phyloP scores from a whole-genome alignment of 2,888 invertebrate species.

The Philereme transversata region DNA sequence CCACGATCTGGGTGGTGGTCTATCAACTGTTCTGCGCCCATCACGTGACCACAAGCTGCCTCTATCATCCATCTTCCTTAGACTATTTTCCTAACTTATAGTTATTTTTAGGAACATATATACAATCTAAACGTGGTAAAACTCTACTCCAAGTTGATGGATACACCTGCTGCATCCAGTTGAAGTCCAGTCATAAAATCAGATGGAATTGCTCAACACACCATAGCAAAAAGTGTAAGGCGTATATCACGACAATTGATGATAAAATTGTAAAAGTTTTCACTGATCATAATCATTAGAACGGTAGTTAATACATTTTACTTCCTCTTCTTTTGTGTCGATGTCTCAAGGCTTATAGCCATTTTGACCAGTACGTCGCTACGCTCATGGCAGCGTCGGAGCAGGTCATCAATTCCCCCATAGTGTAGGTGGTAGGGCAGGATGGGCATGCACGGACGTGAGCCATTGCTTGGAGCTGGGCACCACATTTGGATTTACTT shows the following conservation, averaged over 20 bases:
- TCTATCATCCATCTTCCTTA: too few species aligned
- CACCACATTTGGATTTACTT: too few species aligned
- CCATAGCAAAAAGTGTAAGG: conserved; percentile 39
- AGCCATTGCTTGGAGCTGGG: too few species aligned
- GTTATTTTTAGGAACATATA: conserved; percentile 36
- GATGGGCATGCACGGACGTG: too few species aligned
- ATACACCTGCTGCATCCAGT: conserved; percentile 42
- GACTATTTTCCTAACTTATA: neutral
- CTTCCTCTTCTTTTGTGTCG: neutral
- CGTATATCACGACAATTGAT: conserved; percentile 36
- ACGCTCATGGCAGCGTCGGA: too few species aligned
- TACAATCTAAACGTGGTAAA: conserved; percentile 46
- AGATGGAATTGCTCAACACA: conserved; percentile 46
- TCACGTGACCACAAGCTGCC: too few species aligned
- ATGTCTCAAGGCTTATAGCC: neutral
- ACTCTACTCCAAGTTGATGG: conserved; percentile 41
- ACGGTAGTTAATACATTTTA: neutral
- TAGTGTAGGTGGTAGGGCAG: too few species aligned
- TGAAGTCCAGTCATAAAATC: conserved; percentile 5
- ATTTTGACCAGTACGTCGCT: neutral
- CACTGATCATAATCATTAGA: conserved; percentile 31
- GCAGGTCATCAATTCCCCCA: too few species aligned
- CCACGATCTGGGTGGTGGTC: too few species aligned
- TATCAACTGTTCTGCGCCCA: too few species aligned
- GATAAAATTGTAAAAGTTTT: conserved; percentile 36